Base-by-base conservation (phyloP, 2,113 vertebrate species). In the Microtus montanus region DNA sequence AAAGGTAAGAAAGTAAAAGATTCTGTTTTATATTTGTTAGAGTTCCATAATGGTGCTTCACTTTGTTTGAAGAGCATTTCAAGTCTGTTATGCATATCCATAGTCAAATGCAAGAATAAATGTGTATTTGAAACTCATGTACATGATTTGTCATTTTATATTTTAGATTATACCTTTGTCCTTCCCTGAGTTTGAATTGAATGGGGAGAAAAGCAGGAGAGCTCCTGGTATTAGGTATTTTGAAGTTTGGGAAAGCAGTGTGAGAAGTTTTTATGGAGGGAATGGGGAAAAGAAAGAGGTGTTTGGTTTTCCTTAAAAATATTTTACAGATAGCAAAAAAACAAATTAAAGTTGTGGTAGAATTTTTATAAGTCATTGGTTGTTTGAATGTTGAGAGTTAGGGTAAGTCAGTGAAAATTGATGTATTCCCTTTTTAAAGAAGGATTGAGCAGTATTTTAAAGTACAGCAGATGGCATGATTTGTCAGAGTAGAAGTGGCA, bases 111-210 rank as follows among this genome's bases (percentile, higher is more conserved):
- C 93, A 97, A 97, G 86, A 96, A 96, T 96, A 97, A 97, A 95
- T 97, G 96, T 96, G 49, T 97, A 92, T 96, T 96, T 97, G 97
- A 96, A 98, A 96, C 96, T 97, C 97, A 96, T 96, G 92, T 96
- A 97, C 95, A 95, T 97, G 96, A 98, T 97, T 98, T 98, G 96
- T 97, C 97, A 97, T 97, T 97, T 97, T 97, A 97, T 97, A 96
- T 97, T 97, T 97, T 97, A 97, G 97, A 97, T 96, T 97, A 96
- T 98, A 97, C 93, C 97, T 97, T 96, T 97, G 95, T 96, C 95
- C 96, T 96, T 96, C 96, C 96, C 96, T 96, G 95, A 97, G 96
- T 97, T 97, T 97, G 97, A 98, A 98, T 97, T 98, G 94, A 98
- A 97, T 96, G 96, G 96, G 96, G 96, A 96, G 95, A 96, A 97